phyloP scores from a whole-genome alignment of 2,888 invertebrate species.

The Campopleginae sp. region DNA sequence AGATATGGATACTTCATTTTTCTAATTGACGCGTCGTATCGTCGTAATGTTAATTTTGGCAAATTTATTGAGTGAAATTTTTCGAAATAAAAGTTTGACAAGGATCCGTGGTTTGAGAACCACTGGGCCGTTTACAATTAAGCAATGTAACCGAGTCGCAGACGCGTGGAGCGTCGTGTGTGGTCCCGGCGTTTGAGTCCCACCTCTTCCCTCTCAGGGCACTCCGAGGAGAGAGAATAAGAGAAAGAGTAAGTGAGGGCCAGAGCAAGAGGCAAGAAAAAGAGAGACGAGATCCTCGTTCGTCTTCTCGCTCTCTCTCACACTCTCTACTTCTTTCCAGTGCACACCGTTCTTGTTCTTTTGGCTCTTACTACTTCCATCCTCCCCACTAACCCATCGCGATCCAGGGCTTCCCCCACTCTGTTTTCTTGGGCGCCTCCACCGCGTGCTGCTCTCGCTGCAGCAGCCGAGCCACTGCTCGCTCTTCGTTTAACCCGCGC shows the following conservation, averaged over 20 bases:
- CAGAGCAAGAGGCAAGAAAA: slow-evolving; percentile 2
- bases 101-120: slow-evolving; percentile 74
- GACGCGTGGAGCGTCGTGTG: slow-evolving; percentile 84
- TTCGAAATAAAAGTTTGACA: background rate
- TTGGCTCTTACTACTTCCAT: slow-evolving; percentile 64
- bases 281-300: slow-evolving; percentile 47
- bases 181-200: slow-evolving; percentile 82
- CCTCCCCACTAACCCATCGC: slow-evolving; percentile 64
- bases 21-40: background rate
- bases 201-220: slow-evolving; percentile 75
- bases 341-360: slow-evolving; percentile 37
- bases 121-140: slow-evolving; percentile 84
- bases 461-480: slow-evolving; percentile 54
- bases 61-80: background rate
- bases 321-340: slow-evolving; percentile 58
- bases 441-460: slow-evolving; percentile 55
- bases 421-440: slow-evolving; percentile 57
- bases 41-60: background rate
- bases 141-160: slow-evolving; percentile 84
- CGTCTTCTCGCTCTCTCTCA: slow-evolving; percentile 66
- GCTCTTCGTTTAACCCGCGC: slow-evolving; percentile 55
- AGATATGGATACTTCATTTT: background rate
- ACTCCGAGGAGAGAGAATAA: slow-evolving; percentile 46
- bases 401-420: slow-evolving; percentile 54
- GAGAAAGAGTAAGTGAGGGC: slow-evolving; percentile 31